Base-by-base conservation (phyloP, 2,113 vertebrate genomes). In the Oceanites oceanicus region DNA sequence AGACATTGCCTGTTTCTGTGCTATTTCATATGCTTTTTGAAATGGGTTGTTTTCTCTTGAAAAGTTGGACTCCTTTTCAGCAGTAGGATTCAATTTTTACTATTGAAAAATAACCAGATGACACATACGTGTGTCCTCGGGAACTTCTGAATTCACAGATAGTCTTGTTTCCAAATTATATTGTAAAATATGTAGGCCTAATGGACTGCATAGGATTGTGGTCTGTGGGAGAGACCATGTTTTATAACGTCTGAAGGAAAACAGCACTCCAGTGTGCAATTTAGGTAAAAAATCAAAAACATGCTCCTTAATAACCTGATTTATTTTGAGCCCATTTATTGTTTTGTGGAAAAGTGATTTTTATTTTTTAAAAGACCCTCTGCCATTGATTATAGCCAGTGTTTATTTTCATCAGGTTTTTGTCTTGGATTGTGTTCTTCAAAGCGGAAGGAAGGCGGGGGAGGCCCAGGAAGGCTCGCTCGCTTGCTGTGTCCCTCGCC, bases 1-100 rank as follows among this genome's bases (percentile, higher is more conserved):
- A 65, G 42, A 10, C 26, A 18, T 49, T 76, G 38, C 27, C 34
- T 40, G 4, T 76, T 93, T 62, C 56, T 76, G 9, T 73, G n/a
- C 53, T 14, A 6, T 62, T 79, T 82, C 32, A 21, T 71, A 27
- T 34, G 11, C 18, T 67, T 67, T 87, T 78, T 42, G 32, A 67
- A 89, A 59, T 42, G 56, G 5, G 4, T 70, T 71, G 22, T 72
- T 91, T 81, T 55, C 13, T 79, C 49, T n/a, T 92, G 16, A 61
- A 32, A 53, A 90, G 45, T 73, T 95, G 7, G 14, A 59, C 20
- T 87, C 11, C 38, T 88, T 94, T 95, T 93, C 62, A 77, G 73
- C 8, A 34, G 52, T 34, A 42, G 19, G 13, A 58, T 49, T 79
- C 45, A 34, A 40, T n/a, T 92, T 66, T 80, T 86, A 5, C 56